Evolutionary conservation across 1,140 invertebrate genomes (phyloP).

Genomic region (Drosophila sp.): DNA sequence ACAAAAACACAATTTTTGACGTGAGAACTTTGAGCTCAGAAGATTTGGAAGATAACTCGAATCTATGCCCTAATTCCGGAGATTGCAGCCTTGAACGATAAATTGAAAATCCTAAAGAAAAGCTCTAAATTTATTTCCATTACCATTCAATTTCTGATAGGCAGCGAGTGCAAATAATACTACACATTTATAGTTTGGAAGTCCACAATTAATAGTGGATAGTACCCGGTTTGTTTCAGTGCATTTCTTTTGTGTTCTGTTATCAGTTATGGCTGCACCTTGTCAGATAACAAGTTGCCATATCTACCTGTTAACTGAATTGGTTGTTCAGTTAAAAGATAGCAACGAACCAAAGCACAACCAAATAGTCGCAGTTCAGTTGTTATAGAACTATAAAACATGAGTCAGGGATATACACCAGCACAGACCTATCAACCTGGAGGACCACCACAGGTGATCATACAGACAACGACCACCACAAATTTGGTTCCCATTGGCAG

Average conservation of each 20-base stretch:
- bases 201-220: too few species aligned
- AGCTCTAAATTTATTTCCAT: too few species aligned
- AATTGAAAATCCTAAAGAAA: too few species aligned
- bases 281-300: conserved; percentile 23
- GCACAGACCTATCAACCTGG: conserved; percentile 50
- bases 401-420: conserved; percentile 52
- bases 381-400: not conserved
- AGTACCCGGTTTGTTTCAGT: too few species aligned
- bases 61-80: too few species aligned
- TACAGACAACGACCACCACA: conserved; percentile 79
- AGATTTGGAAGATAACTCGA: too few species aligned
- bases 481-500: conserved; percentile 82
- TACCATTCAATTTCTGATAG: too few species aligned
- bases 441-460: conserved; percentile 68
- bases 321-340: conserved; percentile 8
- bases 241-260: not conserved
- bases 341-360: not conserved
- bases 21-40: too few species aligned
- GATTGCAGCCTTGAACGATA: too few species aligned
- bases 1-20: too few species aligned
- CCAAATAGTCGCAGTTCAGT: not conserved
- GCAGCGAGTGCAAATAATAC: too few species aligned
- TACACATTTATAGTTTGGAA: too few species aligned
- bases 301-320: not conserved
- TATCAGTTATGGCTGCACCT: conserved; percentile 31